Evolutionary conservation across 2,888 invertebrate species (phyloP).

Genomic region (Nemotelus pantherinus): DNA sequence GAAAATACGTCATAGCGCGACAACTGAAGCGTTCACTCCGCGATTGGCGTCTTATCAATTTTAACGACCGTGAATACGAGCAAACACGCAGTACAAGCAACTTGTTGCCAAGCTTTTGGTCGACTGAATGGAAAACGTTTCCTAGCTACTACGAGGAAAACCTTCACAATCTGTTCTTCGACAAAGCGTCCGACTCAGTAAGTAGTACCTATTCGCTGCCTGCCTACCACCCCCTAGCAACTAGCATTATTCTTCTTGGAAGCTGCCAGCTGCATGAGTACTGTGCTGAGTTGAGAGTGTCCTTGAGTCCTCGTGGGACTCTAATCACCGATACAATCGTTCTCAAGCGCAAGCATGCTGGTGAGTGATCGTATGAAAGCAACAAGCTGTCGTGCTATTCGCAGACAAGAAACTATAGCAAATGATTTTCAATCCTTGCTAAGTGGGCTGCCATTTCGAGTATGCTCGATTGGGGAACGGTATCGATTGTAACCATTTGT

Average conservation of each 20-base stretch:
- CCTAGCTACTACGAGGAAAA: neutral
- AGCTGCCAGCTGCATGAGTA: too few species aligned
- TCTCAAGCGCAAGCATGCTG: neutral
- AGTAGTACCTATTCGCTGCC: too few species aligned
- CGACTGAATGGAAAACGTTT: slow-evolving; percentile 10
- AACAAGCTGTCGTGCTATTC: slow-evolving; percentile 22
- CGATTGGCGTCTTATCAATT: neutral
- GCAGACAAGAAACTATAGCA: neutral
- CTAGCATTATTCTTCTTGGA: too few species aligned
- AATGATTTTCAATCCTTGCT: neutral
- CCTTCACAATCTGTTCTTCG: too few species aligned
- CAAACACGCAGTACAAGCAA: neutral
- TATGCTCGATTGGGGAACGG: neutral
- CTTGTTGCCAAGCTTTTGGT: slow-evolving; percentile 39
- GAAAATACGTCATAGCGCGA: neutral
- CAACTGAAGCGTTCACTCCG: neutral
- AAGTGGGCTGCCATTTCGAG: neutral
- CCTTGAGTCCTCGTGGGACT: neutral
- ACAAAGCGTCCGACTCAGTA: too few species aligned
- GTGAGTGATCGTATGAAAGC: slow-evolving; percentile 1
- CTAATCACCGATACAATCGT: neutral
- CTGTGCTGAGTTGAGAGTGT: neutral
- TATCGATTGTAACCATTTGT: too few species aligned
- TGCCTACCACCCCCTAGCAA: too few species aligned
- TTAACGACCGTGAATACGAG: neutral